Evolutionary conservation across 1,140 invertebrate genomes (phyloP).

Genomic region (Hyphantria cunea): DNA sequence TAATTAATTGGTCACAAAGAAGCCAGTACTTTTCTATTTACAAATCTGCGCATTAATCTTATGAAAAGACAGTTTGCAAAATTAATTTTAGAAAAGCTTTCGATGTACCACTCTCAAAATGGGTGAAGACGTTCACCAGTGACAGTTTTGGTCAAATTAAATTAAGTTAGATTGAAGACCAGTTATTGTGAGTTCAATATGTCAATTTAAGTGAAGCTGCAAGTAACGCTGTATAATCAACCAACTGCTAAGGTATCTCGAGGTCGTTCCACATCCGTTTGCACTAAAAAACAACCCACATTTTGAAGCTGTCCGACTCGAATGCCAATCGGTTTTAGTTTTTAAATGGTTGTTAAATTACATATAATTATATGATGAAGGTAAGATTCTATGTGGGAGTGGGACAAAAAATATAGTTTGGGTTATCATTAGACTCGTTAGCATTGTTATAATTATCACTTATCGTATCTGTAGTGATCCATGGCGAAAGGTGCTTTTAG

Average conservation of each 20-base stretch:
- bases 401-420: conserved; percentile 18
- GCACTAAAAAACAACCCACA: neutral
- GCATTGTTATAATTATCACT: conserved; percentile 44
- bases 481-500: conserved; percentile 8
- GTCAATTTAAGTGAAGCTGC: too few species aligned
- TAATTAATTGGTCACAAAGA: too few species aligned
- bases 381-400: conserved; percentile 2
- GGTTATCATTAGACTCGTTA: conserved; percentile 49
- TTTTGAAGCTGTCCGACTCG: neutral
- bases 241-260: neutral
- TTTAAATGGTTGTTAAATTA: conserved; percentile 31
- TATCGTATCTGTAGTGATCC: conserved; percentile 33
- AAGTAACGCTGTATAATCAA: neutral
- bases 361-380: conserved; percentile 16
- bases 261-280: conserved; percentile 1
- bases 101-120: too few species aligned
- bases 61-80: too few species aligned
- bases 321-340: conserved; percentile 28
- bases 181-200: too few species aligned
- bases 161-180: too few species aligned
- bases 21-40: too few species aligned
- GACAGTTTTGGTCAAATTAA: too few species aligned
- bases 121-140: too few species aligned
- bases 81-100: too few species aligned
- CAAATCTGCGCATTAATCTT: too few species aligned